Evolutionary conservation across 2,888 invertebrate genomes (phyloP).

Genomic region (Nomada fucata): DNA sequence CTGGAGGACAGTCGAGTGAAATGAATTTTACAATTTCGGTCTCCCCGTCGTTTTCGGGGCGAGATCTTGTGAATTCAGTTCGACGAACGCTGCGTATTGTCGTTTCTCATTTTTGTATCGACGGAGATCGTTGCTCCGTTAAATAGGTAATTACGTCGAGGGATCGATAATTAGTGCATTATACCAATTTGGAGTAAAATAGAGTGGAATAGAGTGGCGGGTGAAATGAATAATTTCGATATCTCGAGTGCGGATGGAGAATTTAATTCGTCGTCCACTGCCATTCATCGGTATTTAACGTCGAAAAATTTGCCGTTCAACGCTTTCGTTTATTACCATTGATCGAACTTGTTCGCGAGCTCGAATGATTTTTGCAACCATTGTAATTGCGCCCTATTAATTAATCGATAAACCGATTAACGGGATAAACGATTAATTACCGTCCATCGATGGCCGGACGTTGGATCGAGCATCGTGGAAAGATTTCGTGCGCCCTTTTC

Average conservation of each 20-base stretch:
- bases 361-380: not conserved
- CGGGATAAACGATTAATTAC: not conserved
- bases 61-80: too few relatives aligned
- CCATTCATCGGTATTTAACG: not conserved
- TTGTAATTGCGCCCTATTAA: not conserved
- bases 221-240: constrained; percentile 4
- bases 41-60: too few relatives aligned
- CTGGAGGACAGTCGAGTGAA: too few relatives aligned
- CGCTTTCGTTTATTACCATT: not conserved
- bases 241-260: not conserved
- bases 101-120: not conserved
- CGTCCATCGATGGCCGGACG: not conserved
- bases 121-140: not conserved
- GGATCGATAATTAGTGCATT: not conserved
- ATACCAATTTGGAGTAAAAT: not conserved
- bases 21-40: too few relatives aligned
- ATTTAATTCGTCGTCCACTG: not conserved
- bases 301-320: not conserved
- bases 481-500: not conserved
- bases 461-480: not conserved
- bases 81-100: not conserved
- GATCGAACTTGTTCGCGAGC: not conserved
- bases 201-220: not conserved
- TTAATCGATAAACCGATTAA: not conserved
- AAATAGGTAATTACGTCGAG: not conserved